phyloP scores from a whole-genome alignment of 1,140 invertebrate species.

The Macrostomum lignano region DNA sequence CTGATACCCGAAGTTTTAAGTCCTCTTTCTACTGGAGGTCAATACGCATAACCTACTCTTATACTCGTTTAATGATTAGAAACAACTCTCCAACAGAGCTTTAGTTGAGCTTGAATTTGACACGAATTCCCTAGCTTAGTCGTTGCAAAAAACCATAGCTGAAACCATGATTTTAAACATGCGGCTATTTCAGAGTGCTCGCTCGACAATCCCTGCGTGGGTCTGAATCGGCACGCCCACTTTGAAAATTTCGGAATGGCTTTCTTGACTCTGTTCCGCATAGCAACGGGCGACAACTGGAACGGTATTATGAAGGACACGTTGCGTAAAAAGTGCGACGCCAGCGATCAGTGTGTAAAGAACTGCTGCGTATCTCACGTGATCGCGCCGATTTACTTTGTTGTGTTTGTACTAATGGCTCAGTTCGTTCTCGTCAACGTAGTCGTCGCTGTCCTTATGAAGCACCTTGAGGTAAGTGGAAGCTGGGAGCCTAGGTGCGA shows the following conservation, averaged over 20 bases:
- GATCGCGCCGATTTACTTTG: constrained; percentile 92
- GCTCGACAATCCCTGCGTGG: constrained; percentile 76
- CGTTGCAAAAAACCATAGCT: neutral
- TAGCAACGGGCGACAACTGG: constrained; percentile 99
- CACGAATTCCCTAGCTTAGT: neutral
- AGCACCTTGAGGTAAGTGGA: constrained; percentile 90
- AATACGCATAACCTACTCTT: too few species aligned
- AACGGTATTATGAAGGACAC: constrained; percentile 99
- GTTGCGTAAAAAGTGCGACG: constrained; percentile 68
- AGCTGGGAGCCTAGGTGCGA: too few species aligned
- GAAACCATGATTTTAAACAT: constrained; percentile 1
- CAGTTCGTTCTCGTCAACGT: constrained; percentile 99
- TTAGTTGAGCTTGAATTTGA: constrained; percentile 4
- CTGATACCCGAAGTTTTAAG: too few species aligned
- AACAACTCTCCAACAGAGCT: too few species aligned
- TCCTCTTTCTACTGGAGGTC: too few species aligned
- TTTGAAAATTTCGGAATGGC: constrained; percentile 99
- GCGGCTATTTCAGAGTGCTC: constrained; percentile 45
- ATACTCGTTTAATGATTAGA: too few species aligned
- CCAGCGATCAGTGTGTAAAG: constrained; percentile 57
- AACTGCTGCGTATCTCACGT: constrained; percentile 90
- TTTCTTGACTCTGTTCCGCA: constrained; percentile 83
- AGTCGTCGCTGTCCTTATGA: constrained; percentile 94
- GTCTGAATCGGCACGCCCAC: constrained; percentile 88
- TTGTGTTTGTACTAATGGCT: constrained; percentile 95